Evolutionary conservation across 2,888 invertebrate genomes (phyloP).

Genomic region (Apocheima hispidaria): DNA sequence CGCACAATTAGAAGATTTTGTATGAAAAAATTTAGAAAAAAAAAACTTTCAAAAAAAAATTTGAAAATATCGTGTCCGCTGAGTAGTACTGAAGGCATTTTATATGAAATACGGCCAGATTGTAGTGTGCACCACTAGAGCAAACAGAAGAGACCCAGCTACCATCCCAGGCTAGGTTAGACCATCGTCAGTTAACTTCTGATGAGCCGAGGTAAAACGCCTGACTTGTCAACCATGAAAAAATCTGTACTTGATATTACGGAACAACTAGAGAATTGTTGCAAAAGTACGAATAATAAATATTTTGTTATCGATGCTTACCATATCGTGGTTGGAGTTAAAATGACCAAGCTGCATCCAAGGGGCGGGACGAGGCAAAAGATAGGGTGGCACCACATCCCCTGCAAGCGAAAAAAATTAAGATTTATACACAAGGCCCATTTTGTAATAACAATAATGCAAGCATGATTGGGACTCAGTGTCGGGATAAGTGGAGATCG

Average conservation of each 20-base stretch:
- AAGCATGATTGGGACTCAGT: slow-evolving; percentile 54
- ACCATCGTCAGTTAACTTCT: too few relatives aligned
- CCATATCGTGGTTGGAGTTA: slow-evolving; percentile 34
- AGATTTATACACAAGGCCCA: slow-evolving; percentile 75
- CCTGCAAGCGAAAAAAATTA: slow-evolving; percentile 77
- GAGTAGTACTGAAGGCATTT: too few relatives aligned
- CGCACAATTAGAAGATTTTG: too few relatives aligned
- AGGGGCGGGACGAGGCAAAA: slow-evolving; percentile 67
- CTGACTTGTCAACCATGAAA: too few relatives aligned
- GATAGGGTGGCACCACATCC: slow-evolving; percentile 73
- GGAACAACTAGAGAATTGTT: not conserved
- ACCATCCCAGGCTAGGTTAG: too few relatives aligned
- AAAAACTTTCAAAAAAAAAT: too few relatives aligned
- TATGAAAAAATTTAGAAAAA: too few relatives aligned
- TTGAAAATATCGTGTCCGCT: too few relatives aligned
- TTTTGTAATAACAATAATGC: slow-evolving; percentile 68
- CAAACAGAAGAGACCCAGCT: too few relatives aligned
- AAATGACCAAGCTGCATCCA: slow-evolving; percentile 40
- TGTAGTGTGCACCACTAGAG: too few relatives aligned
- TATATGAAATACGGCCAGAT: too few relatives aligned
- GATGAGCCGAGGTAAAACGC: too few relatives aligned
- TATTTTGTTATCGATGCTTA: slow-evolving; percentile 26
- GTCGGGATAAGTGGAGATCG: slow-evolving; percentile 41
- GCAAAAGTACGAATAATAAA: not conserved
- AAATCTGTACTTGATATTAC: not conserved